Evolutionary conservation across 1,140 invertebrate genomes (phyloP).

Genomic region (Pseudomyrmex dendroicus): DNA sequence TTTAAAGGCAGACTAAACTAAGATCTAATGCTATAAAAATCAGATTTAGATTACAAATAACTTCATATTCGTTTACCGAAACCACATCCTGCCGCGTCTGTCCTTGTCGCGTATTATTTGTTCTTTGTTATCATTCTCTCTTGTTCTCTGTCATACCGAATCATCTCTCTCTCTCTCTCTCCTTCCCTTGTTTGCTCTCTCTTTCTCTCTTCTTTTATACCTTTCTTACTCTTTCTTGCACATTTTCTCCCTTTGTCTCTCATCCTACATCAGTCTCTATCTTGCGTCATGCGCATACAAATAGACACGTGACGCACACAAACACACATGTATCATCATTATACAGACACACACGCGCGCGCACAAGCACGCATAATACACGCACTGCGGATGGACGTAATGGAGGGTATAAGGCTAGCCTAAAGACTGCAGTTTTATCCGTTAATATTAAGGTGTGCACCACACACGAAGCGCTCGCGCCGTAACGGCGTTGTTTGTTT

Average conservation of each 20-base stretch:
- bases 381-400: slow-evolving; percentile 66
- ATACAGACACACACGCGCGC: slow-evolving; percentile 32
- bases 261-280: slow-evolving; percentile 30
- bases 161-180: background rate
- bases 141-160: background rate
- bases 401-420: slow-evolving; percentile 65
- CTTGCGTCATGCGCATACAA: slow-evolving; percentile 40
- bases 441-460: slow-evolving; percentile 68
- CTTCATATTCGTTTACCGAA: slow-evolving; percentile 27
- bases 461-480: slow-evolving; percentile 60
- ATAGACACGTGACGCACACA: slow-evolving; percentile 44
- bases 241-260: background rate
- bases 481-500: slow-evolving; percentile 36
- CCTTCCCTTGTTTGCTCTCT: background rate
- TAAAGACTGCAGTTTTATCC: slow-evolving; percentile 65
- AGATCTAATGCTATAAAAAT: slow-evolving; percentile 47
- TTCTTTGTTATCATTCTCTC: slow-evolving; percentile 12
- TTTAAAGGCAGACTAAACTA: slow-evolving; percentile 41
- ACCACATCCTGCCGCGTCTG: slow-evolving; percentile 19
- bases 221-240: slow-evolving; percentile 24
- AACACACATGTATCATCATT: background rate
- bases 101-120: slow-evolving; percentile 13
- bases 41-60: slow-evolving; percentile 47
- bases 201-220: background rate
- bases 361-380: slow-evolving; percentile 55